These are phyloP conservation scores for Galemys pyrenaicus DNA, from an alignment of 2,113 vertebrate species.

Conservation along the genomic window DNA sequence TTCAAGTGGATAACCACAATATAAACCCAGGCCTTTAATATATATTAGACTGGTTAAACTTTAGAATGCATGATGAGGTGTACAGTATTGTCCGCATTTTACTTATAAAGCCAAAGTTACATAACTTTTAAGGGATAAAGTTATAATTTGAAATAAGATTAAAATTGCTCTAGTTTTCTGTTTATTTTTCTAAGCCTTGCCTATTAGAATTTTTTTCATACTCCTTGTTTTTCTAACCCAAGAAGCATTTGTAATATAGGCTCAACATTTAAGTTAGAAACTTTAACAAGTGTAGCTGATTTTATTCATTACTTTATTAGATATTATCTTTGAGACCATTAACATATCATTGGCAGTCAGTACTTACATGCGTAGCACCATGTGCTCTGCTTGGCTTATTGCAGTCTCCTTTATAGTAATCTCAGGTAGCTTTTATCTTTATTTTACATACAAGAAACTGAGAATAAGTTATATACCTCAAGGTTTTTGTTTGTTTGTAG, in stretches of 20 bases:
- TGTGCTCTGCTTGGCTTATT: background rate
- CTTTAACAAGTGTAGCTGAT: background rate
- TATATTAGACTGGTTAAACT: background rate
- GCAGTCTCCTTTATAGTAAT: background rate
- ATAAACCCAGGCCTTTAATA: background rate
- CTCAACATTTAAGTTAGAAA: background rate
- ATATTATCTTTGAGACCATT: background rate
- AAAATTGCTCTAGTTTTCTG: background rate
- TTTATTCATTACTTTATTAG: background rate
- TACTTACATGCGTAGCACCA: background rate
- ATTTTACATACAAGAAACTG: background rate
- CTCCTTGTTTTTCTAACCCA: background rate
- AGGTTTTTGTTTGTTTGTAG: background rate
- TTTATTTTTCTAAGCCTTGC: background rate
- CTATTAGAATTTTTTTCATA: slow-evolving; percentile 20
- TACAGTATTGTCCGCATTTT: background rate
- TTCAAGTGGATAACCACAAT: background rate
- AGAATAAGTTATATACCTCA: background rate
- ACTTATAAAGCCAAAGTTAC: background rate
- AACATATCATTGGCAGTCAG: background rate
- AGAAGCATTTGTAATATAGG: background rate
- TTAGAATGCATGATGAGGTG: background rate
- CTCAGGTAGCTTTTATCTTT: background rate
- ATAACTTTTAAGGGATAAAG: background rate
- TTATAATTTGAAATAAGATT: background rate